Conservation (phyloP, 2,797 vertebrate genomes). For the Myotis daubentonii region DNA sequence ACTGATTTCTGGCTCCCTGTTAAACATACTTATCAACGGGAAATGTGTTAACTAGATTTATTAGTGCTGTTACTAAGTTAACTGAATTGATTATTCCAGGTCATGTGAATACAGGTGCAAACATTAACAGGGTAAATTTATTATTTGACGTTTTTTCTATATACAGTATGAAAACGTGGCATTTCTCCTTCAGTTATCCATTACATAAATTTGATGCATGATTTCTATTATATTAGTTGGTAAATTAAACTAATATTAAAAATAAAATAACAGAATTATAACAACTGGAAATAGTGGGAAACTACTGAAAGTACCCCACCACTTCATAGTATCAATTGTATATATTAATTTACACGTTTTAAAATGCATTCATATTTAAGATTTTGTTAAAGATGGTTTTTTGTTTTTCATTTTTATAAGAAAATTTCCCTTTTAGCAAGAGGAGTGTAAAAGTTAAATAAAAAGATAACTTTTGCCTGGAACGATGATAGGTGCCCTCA, state of each 20-base stretch:
- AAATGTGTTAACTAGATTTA: background rate
- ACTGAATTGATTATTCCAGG: background rate
- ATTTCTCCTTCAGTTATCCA: background rate
- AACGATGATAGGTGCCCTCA: background rate
- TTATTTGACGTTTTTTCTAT: background rate
- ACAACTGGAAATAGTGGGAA: background rate
- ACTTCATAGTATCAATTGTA: background rate
- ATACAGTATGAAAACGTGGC: background rate
- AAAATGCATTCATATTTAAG: background rate
- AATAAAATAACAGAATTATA: conserved; percentile 19
- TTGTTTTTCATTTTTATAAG: conserved; percentile 5
- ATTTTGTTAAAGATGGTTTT: background rate
- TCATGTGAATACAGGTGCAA: background rate
- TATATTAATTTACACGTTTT: background rate
- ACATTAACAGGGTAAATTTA: background rate
- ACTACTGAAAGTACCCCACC: background rate
- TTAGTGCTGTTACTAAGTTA: background rate
- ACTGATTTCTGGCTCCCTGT: background rate
- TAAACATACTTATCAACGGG: background rate
- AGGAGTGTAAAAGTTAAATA: background rate
- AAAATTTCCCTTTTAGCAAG: conserved; percentile 10
- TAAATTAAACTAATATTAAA: conserved; percentile 22
- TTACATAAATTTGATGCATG: background rate
- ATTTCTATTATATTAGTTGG: conserved; percentile 24
- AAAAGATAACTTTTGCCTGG: background rate